These are phyloP conservation scores for Cerceris ruficornis DNA, from an alignment of 2,888 invertebrate species.

Conservation along the genomic window DNA sequence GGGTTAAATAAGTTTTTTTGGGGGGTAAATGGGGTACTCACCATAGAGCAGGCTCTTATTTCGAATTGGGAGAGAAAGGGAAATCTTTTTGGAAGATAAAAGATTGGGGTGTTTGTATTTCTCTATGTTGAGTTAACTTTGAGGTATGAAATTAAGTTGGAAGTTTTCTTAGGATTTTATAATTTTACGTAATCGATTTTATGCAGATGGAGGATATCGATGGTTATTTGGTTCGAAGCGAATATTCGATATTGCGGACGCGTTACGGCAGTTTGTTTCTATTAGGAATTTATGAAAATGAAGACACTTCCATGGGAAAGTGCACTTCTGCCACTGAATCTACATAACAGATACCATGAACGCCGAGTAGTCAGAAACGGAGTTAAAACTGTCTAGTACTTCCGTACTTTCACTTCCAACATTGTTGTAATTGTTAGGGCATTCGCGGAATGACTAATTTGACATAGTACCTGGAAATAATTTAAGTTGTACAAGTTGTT, in stretches of 20 bases:
- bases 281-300: too few species aligned
- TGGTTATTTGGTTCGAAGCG: too few species aligned
- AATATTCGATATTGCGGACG: background rate
- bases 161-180: too few species aligned
- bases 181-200: too few species aligned
- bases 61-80: slow-evolving; percentile 18
- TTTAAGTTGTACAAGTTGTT: too few species aligned
- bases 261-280: background rate
- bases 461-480: too few species aligned
- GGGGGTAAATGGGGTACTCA: background rate
- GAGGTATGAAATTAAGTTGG: too few species aligned
- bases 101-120: background rate
- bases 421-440: background rate
- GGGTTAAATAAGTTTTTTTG: background rate
- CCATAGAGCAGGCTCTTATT: slow-evolving; percentile 38
- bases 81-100: background rate
- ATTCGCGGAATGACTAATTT: too few species aligned
- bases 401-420: background rate
- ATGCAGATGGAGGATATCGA: too few species aligned
- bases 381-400: background rate
- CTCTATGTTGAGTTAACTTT: background rate
- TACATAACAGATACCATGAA: slow-evolving; percentile 22
- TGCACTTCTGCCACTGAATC: too few species aligned
- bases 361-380: slow-evolving; percentile 21
- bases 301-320: too few species aligned